Base-by-base conservation (phyloP, 1,140 invertebrate species). In the Drosophila busckii region DNA sequence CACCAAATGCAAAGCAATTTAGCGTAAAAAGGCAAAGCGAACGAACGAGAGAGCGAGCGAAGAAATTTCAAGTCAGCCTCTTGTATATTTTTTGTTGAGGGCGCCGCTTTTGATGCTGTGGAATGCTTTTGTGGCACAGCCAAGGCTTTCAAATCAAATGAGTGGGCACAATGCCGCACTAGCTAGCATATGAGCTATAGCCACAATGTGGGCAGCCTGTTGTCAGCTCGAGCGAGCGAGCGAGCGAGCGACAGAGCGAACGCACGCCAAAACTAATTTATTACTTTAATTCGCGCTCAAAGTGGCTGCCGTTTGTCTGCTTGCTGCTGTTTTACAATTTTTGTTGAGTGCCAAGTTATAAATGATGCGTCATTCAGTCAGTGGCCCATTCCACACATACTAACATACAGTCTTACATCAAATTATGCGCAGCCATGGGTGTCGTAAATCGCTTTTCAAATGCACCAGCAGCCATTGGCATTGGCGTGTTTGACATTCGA, bases 241-340 rank as follows among this genome's bases (percentile, higher is more conserved):
- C 1, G 2, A 13, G 22, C 3, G 15, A 4, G 15, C 2, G n/a
- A 12, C 9, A 25, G n/a, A 7, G 23, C 1, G 16, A 15, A 40
- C 63, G 48, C 41, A 42, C 48, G 45, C 35, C 54, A 48, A 62
- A 66, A 66, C 66, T 70, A 73, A 73, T 73, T 73, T 73, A 73
- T 73, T 56, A 70, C 66, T 73, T 70, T 73, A 70, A 70, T 70
- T 73, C 62, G 53, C 67, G 53, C 55, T 70, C 58, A 50, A 70
- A 70, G 66, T 66, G 66, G 62, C 66, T 65, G 66, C 61, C 66
- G 62, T 69, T 65, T 66, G 62, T 69, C 62, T 65, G 45, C 37
- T 56, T 65, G 45, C 37, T 68, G 41, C 60, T 65, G 60, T 66
- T 70, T 70, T 66, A 70, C 66, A 70, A 70, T 70, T 69, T 66